phyloP scores from a whole-genome alignment of 2,888 invertebrate species.

The Colletes collaris region DNA sequence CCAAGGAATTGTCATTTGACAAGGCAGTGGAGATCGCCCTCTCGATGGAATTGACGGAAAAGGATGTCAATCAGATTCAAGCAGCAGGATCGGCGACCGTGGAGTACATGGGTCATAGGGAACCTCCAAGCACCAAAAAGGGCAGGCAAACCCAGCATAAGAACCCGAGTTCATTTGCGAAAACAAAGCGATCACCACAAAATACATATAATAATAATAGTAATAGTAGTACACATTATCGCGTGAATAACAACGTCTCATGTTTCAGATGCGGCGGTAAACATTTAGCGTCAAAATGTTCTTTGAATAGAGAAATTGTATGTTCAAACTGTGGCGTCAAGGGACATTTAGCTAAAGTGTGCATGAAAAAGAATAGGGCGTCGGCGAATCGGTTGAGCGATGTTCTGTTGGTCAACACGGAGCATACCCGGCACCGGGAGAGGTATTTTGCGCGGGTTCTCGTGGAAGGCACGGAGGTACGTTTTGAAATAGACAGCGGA shows the following conservation, averaged over 20 bases:
- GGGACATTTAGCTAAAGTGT: too few species aligned
- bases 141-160: too few species aligned
- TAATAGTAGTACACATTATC: background rate
- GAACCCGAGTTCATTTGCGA: background rate
- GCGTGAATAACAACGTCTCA: background rate
- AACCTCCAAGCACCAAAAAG: background rate
- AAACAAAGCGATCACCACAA: background rate
- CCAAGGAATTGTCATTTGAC: background rate
- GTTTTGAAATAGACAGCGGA: conserved; percentile 14
- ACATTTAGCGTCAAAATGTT: background rate
- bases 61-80: conserved; percentile 2
- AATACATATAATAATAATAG: background rate
- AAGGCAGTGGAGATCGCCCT: conserved; percentile 5
- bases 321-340: background rate
- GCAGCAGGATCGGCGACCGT: background rate
- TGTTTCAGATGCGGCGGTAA: conserved; percentile 12
- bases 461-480: background rate
- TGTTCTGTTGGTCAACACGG: background rate
- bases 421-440: background rate
- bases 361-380: background rate
- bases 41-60: conserved; percentile 13
- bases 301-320: background rate
- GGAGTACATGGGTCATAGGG: background rate
- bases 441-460: background rate
- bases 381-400: background rate